A percentile compares a stretch with the other conserved stretches of the same genome.
Evolutionary conservation across 1,140 invertebrate genomes (phyloP).

Genomic region (Dendroctonus ponderosae): DNA sequence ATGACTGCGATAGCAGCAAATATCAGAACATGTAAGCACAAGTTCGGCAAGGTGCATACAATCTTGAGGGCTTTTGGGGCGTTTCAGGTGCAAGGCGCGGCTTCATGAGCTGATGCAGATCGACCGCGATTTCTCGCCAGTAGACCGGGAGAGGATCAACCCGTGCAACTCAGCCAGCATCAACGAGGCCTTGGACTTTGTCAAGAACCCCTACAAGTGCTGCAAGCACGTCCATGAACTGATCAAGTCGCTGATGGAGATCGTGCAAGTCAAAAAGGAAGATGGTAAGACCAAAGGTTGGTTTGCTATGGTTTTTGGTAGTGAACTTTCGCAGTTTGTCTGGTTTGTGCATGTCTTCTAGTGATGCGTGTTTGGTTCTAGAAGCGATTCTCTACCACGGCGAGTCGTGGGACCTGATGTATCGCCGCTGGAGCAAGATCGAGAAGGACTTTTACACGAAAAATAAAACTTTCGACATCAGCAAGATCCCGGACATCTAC

Average conservation of each 20-base stretch:
- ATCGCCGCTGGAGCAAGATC: conserved; percentile 96
- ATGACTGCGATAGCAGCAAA: conserved; percentile 95
- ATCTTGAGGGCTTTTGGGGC: background rate
- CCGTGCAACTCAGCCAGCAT: conserved; percentile 86
- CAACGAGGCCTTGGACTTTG: conserved; percentile 86
- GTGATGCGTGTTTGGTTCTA: conserved; percentile 48
- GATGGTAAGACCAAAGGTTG: conserved; percentile 83
- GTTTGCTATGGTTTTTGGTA: conserved; percentile 10
- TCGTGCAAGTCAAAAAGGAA: conserved; percentile 82
- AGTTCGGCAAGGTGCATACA: background rate
- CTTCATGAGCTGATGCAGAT: conserved; percentile 92
- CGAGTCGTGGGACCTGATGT: conserved; percentile 99
- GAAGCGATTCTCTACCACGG: conserved; percentile 94
- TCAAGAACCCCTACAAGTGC: conserved; percentile 93
- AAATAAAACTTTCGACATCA: conserved; percentile 92
- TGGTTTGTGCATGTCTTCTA: background rate
- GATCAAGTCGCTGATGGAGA: conserved; percentile 81
- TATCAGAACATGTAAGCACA: conserved; percentile 89
- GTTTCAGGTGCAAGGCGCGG: conserved; percentile 84
- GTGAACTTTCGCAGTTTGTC: background rate
- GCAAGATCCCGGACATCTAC: conserved; percentile 99
- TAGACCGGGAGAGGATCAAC: conserved; percentile 86
- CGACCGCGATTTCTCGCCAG: conserved; percentile 82
- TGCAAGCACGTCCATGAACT: conserved; percentile 86
- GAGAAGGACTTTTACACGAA: conserved; percentile 98